phyloP scores from a whole-genome alignment of 2,797 vertebrate species.

The Morus bassanus region DNA sequence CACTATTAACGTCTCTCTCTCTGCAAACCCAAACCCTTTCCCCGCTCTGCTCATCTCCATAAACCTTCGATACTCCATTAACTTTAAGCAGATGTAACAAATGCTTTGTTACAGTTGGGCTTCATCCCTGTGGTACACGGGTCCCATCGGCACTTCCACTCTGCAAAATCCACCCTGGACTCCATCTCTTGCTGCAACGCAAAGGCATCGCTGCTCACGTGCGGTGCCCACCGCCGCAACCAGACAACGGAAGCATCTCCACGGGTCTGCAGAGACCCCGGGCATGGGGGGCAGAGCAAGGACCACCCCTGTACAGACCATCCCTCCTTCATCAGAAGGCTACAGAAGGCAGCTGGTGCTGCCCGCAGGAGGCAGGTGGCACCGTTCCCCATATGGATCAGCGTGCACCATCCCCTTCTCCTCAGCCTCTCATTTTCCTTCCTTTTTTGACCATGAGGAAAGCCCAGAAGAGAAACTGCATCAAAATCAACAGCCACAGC shows the following conservation, averaged over 20 bases:
- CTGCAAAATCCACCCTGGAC: not conserved
- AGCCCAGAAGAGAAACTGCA: not conserved
- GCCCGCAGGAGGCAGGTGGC: not conserved
- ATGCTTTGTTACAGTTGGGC: not conserved
- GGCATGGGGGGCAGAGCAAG: not conserved
- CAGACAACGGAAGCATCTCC: not conserved
- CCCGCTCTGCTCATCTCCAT: not conserved
- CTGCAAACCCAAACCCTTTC: not conserved
- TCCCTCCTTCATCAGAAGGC: not conserved
- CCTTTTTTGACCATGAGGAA: not conserved
- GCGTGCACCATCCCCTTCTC: not conserved
- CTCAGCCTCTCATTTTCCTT: not conserved
- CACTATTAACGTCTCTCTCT: not conserved
- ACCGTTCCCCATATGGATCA: rapidly evolving
- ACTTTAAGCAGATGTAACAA: not conserved
- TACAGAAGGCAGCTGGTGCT: not conserved
- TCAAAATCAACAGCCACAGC: not conserved
- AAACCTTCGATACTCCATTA: not conserved
- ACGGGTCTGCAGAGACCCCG: rapidly evolving
- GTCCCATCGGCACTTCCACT: not conserved
- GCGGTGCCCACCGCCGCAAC: not conserved
- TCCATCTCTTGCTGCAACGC: not conserved
- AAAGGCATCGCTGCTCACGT: rapidly evolving
- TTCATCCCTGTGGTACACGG: not conserved
- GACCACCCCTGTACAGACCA: not conserved